phyloP scores from a whole-genome alignment of 1,140 invertebrate species.

The Araneus ventricosus region DNA sequence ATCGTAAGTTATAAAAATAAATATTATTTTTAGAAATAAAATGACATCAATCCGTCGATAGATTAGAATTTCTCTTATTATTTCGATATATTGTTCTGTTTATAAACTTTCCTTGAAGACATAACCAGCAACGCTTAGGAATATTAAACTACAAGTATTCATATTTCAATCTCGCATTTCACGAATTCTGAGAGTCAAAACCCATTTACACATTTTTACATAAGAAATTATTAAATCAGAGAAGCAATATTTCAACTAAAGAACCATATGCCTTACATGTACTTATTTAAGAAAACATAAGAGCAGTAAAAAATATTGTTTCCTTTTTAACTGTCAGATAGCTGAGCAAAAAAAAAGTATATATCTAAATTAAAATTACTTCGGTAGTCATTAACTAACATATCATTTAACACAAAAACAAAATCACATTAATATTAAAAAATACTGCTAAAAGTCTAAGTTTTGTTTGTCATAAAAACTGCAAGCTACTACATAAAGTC shows the following conservation, averaged over 20 bases:
- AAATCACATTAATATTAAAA: not conserved
- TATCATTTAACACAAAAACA: not conserved
- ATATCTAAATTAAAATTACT: not conserved
- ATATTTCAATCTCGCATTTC: too few relatives aligned
- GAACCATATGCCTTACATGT: not conserved
- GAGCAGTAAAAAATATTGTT: not conserved
- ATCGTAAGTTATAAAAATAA: too few relatives aligned
- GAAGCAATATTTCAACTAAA: not conserved
- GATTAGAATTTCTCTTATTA: too few relatives aligned
- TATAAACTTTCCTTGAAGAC: too few relatives aligned
- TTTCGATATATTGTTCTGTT: too few relatives aligned
- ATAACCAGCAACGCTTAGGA: too few relatives aligned
- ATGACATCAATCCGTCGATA: too few relatives aligned
- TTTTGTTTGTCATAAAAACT: slow-evolving; percentile 4
- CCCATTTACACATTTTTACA: too few relatives aligned
- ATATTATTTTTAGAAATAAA: too few relatives aligned
- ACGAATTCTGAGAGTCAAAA: too few relatives aligned
- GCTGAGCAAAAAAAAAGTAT: not conserved
- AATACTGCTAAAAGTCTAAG: not conserved
- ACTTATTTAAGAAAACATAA: not conserved
- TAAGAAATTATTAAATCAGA: too few relatives aligned
- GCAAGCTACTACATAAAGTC: slow-evolving; percentile 14
- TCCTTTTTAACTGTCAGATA: not conserved
- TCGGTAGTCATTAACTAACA: not conserved
- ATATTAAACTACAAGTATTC: too few relatives aligned